These are phyloP conservation scores for Setophaga coronata DNA, from an alignment of 2,113 vertebrate genomes.

Conservation along the genomic window DNA sequence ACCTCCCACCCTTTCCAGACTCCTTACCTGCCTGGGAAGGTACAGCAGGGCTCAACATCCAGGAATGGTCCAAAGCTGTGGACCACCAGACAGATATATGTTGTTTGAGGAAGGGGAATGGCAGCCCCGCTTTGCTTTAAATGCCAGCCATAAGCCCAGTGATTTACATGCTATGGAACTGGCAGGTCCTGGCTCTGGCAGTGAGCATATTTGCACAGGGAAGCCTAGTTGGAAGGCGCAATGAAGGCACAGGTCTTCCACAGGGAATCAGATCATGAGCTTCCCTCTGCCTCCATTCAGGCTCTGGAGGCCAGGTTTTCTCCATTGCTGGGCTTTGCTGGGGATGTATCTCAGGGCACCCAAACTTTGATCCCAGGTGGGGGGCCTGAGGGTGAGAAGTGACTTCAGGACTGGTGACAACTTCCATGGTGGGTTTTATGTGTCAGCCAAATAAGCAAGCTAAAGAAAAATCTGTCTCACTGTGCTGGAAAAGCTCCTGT, in stretches of 20 bases:
- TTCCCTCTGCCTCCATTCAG: background rate
- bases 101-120: background rate
- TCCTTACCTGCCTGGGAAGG: background rate
- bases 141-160: background rate
- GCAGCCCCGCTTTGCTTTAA: background rate
- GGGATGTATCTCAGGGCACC: background rate
- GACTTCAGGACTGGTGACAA: background rate
- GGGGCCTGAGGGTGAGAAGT: background rate
- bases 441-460: background rate
- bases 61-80: background rate
- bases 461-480: background rate
- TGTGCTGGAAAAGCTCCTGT: background rate
- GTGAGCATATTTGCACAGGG: background rate
- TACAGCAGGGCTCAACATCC: background rate
- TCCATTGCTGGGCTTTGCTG: background rate
- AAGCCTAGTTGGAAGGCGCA: background rate
- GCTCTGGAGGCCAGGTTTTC: background rate
- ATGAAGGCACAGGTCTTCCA: background rate
- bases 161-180: accelerated
- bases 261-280: background rate
- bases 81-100: accelerated
- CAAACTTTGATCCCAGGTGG: background rate
- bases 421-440: background rate
- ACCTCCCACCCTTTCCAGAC: background rate
- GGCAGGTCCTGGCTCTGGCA: background rate